Evolutionary conservation across 2,113 vertebrate genomes (phyloP), one percentile per base, ranked within the genome.

Genomic region (Corydoras sp.): DNA sequence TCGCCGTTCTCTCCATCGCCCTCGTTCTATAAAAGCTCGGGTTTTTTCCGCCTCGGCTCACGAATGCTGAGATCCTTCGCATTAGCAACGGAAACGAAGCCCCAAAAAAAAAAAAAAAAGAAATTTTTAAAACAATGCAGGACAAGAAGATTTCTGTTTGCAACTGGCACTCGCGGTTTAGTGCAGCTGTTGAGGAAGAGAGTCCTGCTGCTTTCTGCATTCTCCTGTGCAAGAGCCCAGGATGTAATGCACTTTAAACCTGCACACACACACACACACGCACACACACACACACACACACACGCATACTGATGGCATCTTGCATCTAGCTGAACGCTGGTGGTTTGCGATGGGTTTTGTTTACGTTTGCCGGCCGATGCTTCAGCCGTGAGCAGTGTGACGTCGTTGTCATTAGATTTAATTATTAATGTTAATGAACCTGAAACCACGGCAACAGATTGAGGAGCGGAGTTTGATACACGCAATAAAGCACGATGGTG

Each of bases 31-130:
- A 24, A 58, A n/a, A 8, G 67, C 68, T 79, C 64, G 15, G 77
- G 82, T 80, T 82, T 84, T 84, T 84, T 84, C 86, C 82, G 81
- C 66, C 76, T 87, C 85, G 85, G 88, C 84, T 85, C 83, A 83
- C 85, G 84, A 81, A 86, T 72, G 81, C 81, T 48, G 68, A 71
- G 75, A 77, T 68, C 59, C 68, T 60, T 68, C 54, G 24, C 69
- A 60, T 72, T 65, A 30, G 29, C 43, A 13, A 54, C 51, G 59
- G 50, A 72, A 75, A 49, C 35, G 12, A 60, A 6, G 69, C 70
- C 35, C 35, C 1, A 8, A 43, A 43, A 8, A 43, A 43, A 43
- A 43, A 8, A 43, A 43, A 43, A 43, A 43, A 74, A 79, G 65
- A 81, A 76, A 68, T 10, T 53, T 80, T 82, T 72, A 54, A 12